Percentiles rank a stretch among this genome's conserved stretches.
These are phyloP conservation scores for Steinernema hermaphroditum DNA, from an alignment of 2,888 invertebrate species.

Conservation along the genomic window DNA sequence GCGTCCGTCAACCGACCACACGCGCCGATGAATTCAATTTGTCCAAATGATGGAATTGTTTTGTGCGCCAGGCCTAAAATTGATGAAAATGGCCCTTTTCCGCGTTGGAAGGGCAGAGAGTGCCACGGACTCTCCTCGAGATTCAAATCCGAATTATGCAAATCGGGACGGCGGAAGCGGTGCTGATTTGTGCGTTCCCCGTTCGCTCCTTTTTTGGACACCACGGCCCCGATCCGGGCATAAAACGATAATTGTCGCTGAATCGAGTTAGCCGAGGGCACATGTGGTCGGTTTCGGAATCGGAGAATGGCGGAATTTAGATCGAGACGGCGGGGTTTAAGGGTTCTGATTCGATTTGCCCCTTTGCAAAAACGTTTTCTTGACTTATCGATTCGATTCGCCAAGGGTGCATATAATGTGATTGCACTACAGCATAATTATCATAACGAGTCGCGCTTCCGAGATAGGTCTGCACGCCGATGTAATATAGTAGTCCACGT, in stretches of 20 bases:
- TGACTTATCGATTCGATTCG: no score
- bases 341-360: not conserved
- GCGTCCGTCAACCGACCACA: slow-evolving; percentile 17
- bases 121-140: not conserved
- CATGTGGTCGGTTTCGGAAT: slow-evolving; percentile 12
- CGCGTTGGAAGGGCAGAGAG: not conserved
- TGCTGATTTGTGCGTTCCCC: no score
- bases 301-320: not conserved
- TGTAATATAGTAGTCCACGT: no score
- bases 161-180: no score
- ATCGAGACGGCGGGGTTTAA: not conserved
- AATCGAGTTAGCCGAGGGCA: slow-evolving; percentile 23
- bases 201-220: no score
- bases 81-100: slow-evolving; percentile 28
- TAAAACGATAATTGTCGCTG: slow-evolving; percentile 9
- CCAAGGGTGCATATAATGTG: no score
- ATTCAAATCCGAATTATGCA: not conserved
- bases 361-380: not conserved
- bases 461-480: no score
- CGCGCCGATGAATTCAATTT: slow-evolving; percentile 28
- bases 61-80: slow-evolving; percentile 6
- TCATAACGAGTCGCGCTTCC: no score
- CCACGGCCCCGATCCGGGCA: not conserved
- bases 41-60: slow-evolving; percentile 28
- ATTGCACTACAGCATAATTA: no score